A percentile compares a stretch with the other conserved stretches of the same genome.
Evolutionary conservation across 2,797 vertebrate genomes (phyloP).

Genomic region (Aselliscus stoliczkanus): DNA sequence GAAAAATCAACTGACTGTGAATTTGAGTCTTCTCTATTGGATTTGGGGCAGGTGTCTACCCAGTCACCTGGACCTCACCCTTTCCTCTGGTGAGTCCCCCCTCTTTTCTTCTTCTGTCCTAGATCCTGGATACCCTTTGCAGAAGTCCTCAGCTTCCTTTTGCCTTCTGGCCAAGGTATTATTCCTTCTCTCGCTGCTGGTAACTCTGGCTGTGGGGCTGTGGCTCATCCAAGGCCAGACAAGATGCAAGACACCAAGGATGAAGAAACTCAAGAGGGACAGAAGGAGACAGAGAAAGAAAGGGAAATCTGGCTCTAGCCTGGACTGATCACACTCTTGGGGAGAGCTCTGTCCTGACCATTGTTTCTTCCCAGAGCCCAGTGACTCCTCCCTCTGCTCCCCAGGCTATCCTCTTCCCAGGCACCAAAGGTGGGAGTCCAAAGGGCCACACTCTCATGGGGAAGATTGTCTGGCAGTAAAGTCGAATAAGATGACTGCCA

Average conservation of each 20-base stretch:
- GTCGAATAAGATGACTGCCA: neutral
- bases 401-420: too few species aligned
- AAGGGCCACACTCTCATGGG: neutral
- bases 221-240: neutral
- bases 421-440: neutral
- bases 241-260: neutral
- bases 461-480: conserved; percentile 23
- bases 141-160: neutral
- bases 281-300: conserved; percentile 5
- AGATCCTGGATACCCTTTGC: neutral
- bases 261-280: conserved; percentile 30
- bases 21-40: neutral
- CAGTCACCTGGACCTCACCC: neutral
- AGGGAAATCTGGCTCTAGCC: neutral
- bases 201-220: neutral
- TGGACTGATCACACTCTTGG: neutral
- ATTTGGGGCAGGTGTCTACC: neutral
- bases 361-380: neutral
- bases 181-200: conserved; percentile 35
- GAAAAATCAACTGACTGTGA: neutral
- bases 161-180: conserved; percentile 37
- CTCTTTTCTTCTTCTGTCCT: neutral
- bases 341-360: neutral
- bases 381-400: neutral
- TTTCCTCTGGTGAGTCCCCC: neutral